Evolutionary conservation across 2,888 invertebrate genomes (phyloP), one percentile per base, ranked within the genome.

Genomic region (Ctena decussata): DNA sequence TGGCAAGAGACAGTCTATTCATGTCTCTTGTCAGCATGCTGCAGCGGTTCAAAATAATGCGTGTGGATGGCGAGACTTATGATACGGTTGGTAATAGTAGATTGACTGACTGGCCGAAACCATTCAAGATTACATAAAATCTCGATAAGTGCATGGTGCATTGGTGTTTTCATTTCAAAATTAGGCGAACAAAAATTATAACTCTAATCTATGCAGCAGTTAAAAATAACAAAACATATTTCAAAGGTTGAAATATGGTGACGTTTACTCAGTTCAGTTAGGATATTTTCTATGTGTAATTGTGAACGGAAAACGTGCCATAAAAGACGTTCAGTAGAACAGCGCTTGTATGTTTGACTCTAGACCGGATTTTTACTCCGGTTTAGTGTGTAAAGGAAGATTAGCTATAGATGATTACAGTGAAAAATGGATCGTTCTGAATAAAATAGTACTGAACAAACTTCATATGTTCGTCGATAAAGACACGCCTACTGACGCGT

Each of bases 241-340:
- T n/a, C n/a, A n/a, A n/a, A n/a, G n/a, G n/a, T n/a, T n/a, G 21
- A 76, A 70, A 32, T 86, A 87, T 57, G 88, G 88, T 15, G 84
- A 86, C 73, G 75, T 88, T 21, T 81, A 77, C 75, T 69, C 75
- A 24, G 69, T 88, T n/a, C 83, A 70, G 37, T 69, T 88, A 77
- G 88, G 88, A 18, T 76, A 75, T 37, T 81, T 76, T 44, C 69
- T 74, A 37, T 70, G 80, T 37, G 71, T 88, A 35, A 82, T 88
- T 15, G 41, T 88, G 18, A 87, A 81, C 75, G 88, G 88, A 15
- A 69, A 27, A 15, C 49, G 53, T 11, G 57, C 49, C 0, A 87
- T 87, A 35, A 78, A 32, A 41, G 75, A 79, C 32, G 74, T 78
- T 5, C 39, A 79, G 21, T 57, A 75, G 27, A 72, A 37, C 0